Conservation (phyloP, 2,113 vertebrate genomes). For the Hippocampus guttulatus region DNA sequence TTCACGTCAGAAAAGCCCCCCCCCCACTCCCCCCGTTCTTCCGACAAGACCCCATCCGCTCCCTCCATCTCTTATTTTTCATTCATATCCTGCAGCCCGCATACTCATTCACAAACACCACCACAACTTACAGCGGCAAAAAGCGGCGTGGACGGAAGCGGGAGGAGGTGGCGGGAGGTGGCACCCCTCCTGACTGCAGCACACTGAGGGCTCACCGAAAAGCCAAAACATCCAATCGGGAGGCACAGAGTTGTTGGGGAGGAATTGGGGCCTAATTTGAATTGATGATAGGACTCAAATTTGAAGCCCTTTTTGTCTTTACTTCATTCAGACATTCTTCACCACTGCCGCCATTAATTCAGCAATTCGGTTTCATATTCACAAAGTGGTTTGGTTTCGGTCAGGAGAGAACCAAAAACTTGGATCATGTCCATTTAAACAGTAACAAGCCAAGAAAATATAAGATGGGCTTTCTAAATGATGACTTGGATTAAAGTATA, state of each 20-base stretch:
- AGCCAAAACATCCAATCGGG: constrained; percentile 51
- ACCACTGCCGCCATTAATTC: neutral
- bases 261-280: neutral
- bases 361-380: neutral
- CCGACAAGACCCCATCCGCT: constrained; percentile 5
- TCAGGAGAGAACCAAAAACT: neutral
- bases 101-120: constrained; percentile 71
- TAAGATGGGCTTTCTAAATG: no score
- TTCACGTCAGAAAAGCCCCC: constrained; percentile 45
- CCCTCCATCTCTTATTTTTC: constrained; percentile 48
- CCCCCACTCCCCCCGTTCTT: neutral
- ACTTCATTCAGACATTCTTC: constrained; percentile 31
- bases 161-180: constrained; percentile 39
- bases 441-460: no score
- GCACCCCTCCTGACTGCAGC: constrained; percentile 63
- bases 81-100: constrained; percentile 66
- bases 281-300: constrained; percentile 12
- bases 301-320: constrained; percentile 10
- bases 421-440: neutral
- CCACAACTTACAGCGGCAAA: constrained; percentile 69
- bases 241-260: constrained; percentile 19
- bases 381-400: neutral
- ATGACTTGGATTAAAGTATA: no score
- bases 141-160: neutral
- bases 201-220: constrained; percentile 56